Evolutionary conservation across 2,888 invertebrate species (phyloP).

Genomic region (Rhagonycha fulva): DNA sequence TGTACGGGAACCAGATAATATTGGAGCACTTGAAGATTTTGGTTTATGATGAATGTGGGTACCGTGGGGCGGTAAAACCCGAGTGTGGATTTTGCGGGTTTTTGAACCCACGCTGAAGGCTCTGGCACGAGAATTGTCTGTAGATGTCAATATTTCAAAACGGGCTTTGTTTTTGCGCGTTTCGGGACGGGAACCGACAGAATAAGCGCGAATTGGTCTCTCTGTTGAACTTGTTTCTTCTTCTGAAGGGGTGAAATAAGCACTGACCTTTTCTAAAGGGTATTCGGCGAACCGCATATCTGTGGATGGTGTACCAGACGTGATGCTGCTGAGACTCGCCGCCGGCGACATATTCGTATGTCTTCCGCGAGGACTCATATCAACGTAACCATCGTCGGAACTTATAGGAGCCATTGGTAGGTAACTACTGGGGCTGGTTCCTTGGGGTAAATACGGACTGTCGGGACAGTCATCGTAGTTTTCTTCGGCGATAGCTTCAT

Average conservation of each 20-base stretch:
- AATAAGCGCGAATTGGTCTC: conserved; percentile 78
- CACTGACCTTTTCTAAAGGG: conserved; percentile 79
- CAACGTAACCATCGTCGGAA: conserved; percentile 61
- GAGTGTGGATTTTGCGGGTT: conserved; percentile 56
- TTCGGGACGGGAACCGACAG: conserved; percentile 82
- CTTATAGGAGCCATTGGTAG: conserved; percentile 69
- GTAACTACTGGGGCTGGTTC: conserved; percentile 51
- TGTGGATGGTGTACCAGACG: conserved; percentile 81
- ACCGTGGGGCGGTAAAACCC: conserved; percentile 45
- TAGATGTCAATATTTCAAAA: conserved; percentile 55
- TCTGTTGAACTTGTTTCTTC: conserved; percentile 58
- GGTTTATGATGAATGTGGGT: conserved; percentile 47
- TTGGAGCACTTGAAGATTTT: conserved; percentile 73
- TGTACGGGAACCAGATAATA: conserved; percentile 60
- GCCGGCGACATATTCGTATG: conserved; percentile 61
- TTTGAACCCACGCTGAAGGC: conserved; percentile 80
- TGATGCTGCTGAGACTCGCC: conserved; percentile 74
- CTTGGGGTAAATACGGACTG: conserved; percentile 39
- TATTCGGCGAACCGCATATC: conserved; percentile 77
- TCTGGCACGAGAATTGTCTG: conserved; percentile 62
- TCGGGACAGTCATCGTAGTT: conserved; percentile 62
- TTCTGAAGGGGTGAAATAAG: conserved; percentile 68
- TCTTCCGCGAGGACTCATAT: conserved; percentile 57
- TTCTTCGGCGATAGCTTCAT: conserved; percentile 70
- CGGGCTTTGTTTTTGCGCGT: conserved; percentile 42